Percentiles rank a stretch among this genome's conserved stretches.
Conservation (phyloP, 1,140 invertebrate genomes). For the Lasioglossum albipes region DNA sequence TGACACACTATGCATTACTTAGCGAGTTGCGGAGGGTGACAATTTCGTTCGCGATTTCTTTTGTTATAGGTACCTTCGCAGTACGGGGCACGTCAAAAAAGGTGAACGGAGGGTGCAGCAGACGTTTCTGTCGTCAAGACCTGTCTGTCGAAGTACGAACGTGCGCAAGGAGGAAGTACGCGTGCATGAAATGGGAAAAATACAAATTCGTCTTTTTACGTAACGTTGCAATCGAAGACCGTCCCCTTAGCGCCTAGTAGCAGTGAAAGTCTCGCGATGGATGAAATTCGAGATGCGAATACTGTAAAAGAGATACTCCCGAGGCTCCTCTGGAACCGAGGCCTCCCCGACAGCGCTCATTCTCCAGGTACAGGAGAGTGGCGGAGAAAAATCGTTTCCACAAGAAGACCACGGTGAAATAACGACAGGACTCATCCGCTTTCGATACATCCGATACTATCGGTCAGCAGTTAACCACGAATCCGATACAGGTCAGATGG, state of each 20-base stretch:
- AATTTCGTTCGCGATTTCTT: no score
- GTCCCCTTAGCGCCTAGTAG: conserved; percentile 10
- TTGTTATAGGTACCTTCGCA: no score
- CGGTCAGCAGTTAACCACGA: background rate
- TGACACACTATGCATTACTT: no score
- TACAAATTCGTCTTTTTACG: conserved; percentile 43
- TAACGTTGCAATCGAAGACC: conserved; percentile 60
- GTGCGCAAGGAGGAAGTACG: conserved; percentile 15
- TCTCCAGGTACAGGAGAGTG: background rate
- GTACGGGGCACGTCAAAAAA: no score
- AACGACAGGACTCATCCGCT: background rate
- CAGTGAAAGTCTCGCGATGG: conserved; percentile 50
- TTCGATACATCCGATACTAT: conserved; percentile 1
- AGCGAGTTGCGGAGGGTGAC: no score
- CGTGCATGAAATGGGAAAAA: conserved; percentile 25
- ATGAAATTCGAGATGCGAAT: conserved; percentile 62
- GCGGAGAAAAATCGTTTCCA: background rate
- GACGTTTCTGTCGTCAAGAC: background rate
- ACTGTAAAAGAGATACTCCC: background rate
- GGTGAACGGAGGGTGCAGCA: no score
- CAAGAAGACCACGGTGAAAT: background rate
- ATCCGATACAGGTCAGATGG: background rate
- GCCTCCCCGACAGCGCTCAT: no score
- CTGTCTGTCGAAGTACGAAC: background rate
- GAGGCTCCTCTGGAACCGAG: no score